phyloP scores from a whole-genome alignment of 1,140 invertebrate genomes.

The Aricia agestis region DNA sequence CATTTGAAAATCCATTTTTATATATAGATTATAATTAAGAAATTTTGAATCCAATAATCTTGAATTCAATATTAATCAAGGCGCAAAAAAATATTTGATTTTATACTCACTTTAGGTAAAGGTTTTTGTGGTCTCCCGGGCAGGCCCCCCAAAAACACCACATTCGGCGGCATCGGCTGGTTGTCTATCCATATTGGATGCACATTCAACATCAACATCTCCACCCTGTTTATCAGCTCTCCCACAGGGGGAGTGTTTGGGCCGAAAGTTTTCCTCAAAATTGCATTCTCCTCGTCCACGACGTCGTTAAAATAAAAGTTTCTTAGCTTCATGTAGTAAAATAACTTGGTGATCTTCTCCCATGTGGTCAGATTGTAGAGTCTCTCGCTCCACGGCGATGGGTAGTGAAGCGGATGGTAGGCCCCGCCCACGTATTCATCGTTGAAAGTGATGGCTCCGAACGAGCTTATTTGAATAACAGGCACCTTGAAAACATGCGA shows the following conservation, averaged over 20 bases:
- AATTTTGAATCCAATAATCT: too few species aligned
- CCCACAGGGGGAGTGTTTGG: slow-evolving; percentile 41
- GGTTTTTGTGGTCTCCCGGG: slow-evolving; percentile 54
- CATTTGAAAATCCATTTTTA: too few species aligned
- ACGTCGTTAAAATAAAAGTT: not conserved
- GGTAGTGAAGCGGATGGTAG: slow-evolving; percentile 36
- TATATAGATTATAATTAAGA: too few species aligned
- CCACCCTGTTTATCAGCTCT: slow-evolving; percentile 54
- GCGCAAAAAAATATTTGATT: not conserved
- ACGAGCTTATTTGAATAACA: slow-evolving; percentile 41
- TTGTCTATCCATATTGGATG: slow-evolving; percentile 62
- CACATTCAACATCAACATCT: slow-evolving; percentile 73
- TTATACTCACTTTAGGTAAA: slow-evolving; percentile 30
- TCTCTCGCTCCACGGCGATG: slow-evolving; percentile 21
- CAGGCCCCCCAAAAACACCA: slow-evolving; percentile 67
- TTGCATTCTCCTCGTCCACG: slow-evolving; percentile 20
- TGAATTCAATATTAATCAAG: not conserved
- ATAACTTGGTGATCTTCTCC: slow-evolving; percentile 10
- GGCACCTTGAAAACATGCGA: slow-evolving; percentile 43
- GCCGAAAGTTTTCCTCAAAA: slow-evolving; percentile 31
- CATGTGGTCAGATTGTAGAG: slow-evolving; percentile 35
- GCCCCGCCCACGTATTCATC: slow-evolving; percentile 32
- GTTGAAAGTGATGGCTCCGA: slow-evolving; percentile 30
- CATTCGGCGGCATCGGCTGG: slow-evolving; percentile 58
- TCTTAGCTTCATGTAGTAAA: slow-evolving; percentile 4